Evolutionary conservation across 30 jellyfish, hydroid and myxozoan species (phyloP), one percentile per base, ranked within the genome.

Genomic region (Nemopilema nomurai): DNA sequence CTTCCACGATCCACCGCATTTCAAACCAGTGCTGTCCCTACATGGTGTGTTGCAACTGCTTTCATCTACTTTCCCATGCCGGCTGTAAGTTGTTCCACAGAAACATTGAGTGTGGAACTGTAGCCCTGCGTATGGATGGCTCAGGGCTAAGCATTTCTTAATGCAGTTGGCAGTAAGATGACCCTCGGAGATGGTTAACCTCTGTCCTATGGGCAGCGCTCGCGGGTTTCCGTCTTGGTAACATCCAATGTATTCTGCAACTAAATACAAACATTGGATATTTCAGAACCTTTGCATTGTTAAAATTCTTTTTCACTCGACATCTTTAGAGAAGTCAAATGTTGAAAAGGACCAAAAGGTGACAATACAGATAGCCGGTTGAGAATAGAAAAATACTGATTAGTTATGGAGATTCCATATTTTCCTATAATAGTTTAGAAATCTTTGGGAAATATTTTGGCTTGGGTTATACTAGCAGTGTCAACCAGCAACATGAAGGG

Each of bases 71-170:
- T 23, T 32, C 0, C 87, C 69, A 28, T 57, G 21, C 31, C 7
- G 53, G 28, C 62, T 32, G 23, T 26, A 77, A 0, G 78, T 20
- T 13, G 78, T 52, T 0, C 87, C 87, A 26, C 87, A 77, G 18
- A 25, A 62, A 22, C 87, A 77, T 13, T 77, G 28, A 8, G 4
- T 18, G 27, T 66, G 41, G 19, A 8, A 0, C 27, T 77, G 87
- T 49, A 77, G 18, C 49, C 87, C 87, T 0, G 87, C 78, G 65
- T 77, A 77, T 6, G 87, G 87, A 25, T 57, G 49, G 18, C 16
- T 29, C 6, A 13, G 27, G 18, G 32, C 66, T 7, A 27, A 6
- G 19, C 87, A 77, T 23, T 13, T 28, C 19, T 62, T 16, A 9
- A 57, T 77, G 24, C 87, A 77, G 28, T 62, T 62, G 26, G 28